Evolutionary conservation across 2,113 vertebrate species (phyloP).

Genomic region (Chiloscyllium plagiosum): DNA sequence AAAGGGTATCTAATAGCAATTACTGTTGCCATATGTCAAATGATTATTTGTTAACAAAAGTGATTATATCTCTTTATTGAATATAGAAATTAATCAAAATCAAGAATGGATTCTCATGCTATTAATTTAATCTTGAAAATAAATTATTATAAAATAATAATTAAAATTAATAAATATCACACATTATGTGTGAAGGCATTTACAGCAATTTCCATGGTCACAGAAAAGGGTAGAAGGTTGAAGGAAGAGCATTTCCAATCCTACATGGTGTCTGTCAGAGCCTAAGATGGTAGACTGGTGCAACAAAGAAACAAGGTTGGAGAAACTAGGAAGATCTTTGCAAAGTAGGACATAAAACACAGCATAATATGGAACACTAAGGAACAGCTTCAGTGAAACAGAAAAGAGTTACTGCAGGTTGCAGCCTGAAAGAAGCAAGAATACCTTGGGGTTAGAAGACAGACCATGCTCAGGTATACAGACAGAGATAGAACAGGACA

Average conservation of each 20-base stretch:
- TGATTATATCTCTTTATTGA: background rate
- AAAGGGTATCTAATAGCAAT: background rate
- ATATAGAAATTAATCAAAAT: background rate
- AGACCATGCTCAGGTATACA: background rate
- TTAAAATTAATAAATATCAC: background rate
- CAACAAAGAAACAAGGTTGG: no score
- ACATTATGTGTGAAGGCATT: background rate
- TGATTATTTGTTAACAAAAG: conserved; percentile 15
- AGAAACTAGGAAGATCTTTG: background rate
- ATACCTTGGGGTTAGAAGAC: background rate
- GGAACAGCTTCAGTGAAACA: background rate
- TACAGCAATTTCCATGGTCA: background rate
- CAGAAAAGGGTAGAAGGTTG: background rate
- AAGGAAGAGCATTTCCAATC: background rate
- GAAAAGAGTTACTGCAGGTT: background rate
- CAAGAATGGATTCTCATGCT: background rate
- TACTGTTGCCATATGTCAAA: background rate
- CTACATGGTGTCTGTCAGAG: background rate
- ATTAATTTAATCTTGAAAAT: background rate
- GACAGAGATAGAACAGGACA: background rate
- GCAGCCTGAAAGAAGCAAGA: background rate
- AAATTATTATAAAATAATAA: background rate
- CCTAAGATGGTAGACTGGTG: background rate
- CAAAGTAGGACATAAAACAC: background rate
- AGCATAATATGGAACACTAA: background rate